A percentile compares a stretch with the other conserved stretches of the same genome.
Conservation (phyloP, 2,888 invertebrate species). For the Dynastes hyllus region DNA sequence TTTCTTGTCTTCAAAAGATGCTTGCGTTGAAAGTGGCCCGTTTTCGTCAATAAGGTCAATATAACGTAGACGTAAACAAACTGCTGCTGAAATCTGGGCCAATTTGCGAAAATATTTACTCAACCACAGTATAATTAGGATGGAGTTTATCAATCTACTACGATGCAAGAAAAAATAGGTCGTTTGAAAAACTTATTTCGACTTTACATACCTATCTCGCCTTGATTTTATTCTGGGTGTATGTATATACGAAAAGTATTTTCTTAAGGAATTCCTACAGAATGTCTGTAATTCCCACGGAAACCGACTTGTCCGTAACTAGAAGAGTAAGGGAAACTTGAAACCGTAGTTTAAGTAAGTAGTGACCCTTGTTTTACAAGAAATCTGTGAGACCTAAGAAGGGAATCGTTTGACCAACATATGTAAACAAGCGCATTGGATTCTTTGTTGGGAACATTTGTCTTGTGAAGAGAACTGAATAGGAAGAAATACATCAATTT, state of each 20-base stretch:
- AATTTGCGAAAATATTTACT: conserved; percentile 40
- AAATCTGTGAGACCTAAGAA: not conserved
- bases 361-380: conserved; percentile 21
- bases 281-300: not conserved
- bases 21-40: conserved; percentile 6
- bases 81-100: conserved; percentile 31
- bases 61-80: conserved; percentile 41
- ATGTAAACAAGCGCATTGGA: conserved; percentile 34
- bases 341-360: conserved; percentile 8
- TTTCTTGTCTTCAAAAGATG: not conserved
- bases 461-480: not conserved
- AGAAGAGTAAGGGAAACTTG: not conserved
- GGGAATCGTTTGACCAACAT: conserved; percentile 28
- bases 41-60: conserved; percentile 37
- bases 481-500: conserved; percentile 3
- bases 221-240: not conserved
- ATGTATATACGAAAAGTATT: not conserved
- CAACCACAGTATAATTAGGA: conserved; percentile 33
- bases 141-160: conserved; percentile 22
- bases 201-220: not conserved
- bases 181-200: not conserved
- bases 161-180: conserved; percentile 17
- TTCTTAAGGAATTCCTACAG: not conserved
- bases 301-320: too few species aligned
- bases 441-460: conserved; percentile 17